Percentiles rank a stretch among this genome's conserved stretches.
Conservation (phyloP, 1,140 invertebrate species). For the Globodera ellingtonae region DNA sequence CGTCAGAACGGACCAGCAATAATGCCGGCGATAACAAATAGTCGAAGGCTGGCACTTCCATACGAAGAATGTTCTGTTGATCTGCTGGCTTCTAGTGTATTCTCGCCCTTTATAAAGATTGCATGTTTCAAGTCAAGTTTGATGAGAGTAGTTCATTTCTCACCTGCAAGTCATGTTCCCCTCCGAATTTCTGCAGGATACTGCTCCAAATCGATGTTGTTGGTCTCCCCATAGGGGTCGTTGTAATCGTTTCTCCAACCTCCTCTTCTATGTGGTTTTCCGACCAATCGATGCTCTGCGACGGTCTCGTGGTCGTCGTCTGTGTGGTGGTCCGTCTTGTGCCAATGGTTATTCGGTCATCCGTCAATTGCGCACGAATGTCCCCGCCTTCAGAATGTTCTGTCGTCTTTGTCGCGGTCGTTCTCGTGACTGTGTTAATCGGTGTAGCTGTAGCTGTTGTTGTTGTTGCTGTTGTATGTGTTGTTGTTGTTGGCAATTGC, state of each 20-base stretch:
- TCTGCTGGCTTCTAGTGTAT: neutral
- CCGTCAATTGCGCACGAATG: neutral
- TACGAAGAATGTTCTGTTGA: constrained; percentile 6
- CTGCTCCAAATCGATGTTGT: neutral
- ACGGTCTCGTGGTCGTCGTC: neutral
- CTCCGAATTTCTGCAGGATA: neutral
- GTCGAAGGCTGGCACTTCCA: constrained; percentile 12
- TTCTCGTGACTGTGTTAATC: neutral
- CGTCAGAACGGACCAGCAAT: neutral
- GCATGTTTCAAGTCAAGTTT: neutral
- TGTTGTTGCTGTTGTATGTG: neutral
- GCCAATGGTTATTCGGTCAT: neutral
- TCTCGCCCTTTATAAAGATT: neutral
- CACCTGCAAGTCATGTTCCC: neutral
- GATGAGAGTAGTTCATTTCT: neutral
- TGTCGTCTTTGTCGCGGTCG: neutral
- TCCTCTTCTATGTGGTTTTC: neutral
- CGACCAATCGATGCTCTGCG: neutral
- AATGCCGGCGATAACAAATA: constrained; percentile 7
- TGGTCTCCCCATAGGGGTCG: neutral
- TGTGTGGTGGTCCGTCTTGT: neutral
- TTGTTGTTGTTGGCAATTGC: neutral
- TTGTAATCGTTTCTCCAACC: neutral
- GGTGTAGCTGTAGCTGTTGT: neutral
- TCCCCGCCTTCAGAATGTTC: neutral